Conservation (phyloP, 2,888 invertebrate genomes). For the Xanthorhoe designata region DNA sequence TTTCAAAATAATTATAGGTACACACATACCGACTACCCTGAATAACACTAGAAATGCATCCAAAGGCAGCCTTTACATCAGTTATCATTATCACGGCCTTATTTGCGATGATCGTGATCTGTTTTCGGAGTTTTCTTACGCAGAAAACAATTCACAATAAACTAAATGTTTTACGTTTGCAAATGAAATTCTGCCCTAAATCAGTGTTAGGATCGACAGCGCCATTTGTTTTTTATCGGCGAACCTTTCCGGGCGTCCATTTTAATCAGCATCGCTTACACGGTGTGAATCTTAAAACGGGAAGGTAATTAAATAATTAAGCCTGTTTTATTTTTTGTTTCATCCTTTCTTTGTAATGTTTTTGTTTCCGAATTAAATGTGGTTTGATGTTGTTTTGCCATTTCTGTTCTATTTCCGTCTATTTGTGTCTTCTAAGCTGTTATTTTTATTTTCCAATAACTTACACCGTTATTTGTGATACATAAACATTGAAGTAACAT, state of each 20-base stretch:
- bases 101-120: not conserved
- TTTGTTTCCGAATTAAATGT: no score
- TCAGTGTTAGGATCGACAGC: constrained; percentile 64
- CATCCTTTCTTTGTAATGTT: not conserved
- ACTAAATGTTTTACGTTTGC: constrained; percentile 59
- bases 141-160: constrained; percentile 58
- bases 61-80: no score
- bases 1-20: no score
- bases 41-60: no score
- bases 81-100: not conserved
- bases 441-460: no score
- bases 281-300: constrained; percentile 43
- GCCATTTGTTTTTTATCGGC: constrained; percentile 68
- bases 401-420: no score
- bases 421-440: no score
- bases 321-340: constrained; percentile 24
- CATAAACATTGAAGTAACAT: not conserved
- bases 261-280: constrained; percentile 56
- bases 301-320: constrained; percentile 24
- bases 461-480: not conserved
- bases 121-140: not conserved
- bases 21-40: no score
- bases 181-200: constrained; percentile 63
- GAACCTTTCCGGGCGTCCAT: constrained; percentile 58
- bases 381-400: no score